phyloP scores from a whole-genome alignment of 2,113 vertebrate genomes.

The Pimephales promelas region DNA sequence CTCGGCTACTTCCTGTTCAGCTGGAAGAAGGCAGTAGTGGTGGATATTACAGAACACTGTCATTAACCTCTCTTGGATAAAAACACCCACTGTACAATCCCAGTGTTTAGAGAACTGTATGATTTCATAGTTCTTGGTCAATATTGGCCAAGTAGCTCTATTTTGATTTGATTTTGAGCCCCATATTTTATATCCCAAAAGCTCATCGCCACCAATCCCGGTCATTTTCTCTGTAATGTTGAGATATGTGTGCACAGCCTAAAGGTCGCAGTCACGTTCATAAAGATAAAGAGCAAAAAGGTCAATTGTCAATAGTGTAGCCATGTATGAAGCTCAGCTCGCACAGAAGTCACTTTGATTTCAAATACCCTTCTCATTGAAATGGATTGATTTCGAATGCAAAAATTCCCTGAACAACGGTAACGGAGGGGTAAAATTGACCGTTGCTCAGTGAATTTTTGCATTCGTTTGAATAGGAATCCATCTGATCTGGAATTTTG shows the following conservation, averaged over 20 bases:
- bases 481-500: neutral
- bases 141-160: slow-evolving; percentile 5
- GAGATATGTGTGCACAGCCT: slow-evolving; percentile 26
- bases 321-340: too few species aligned
- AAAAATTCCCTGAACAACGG: too few species aligned
- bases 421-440: neutral
- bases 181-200: neutral
- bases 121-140: neutral
- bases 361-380: too few species aligned
- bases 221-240: neutral
- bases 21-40: slow-evolving; percentile 96
- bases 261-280: too few species aligned
- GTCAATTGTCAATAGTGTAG: too few species aligned
- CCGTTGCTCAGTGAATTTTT: neutral
- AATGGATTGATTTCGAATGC: too few species aligned
- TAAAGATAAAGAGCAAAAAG: too few species aligned
- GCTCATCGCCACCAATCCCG: neutral
- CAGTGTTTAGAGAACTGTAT: neutral
- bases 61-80: slow-evolving; percentile 73
- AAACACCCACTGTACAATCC: slow-evolving; percentile 4
- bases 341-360: too few species aligned
- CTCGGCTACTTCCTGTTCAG: slow-evolving; percentile 97
- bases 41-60: slow-evolving; percentile 98
- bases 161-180: neutral
- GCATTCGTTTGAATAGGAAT: neutral